Percentiles rank a stretch among this genome's conserved stretches.
Conservation (phyloP, 2,888 invertebrate species). For the Theodoxus fluviatilis region DNA sequence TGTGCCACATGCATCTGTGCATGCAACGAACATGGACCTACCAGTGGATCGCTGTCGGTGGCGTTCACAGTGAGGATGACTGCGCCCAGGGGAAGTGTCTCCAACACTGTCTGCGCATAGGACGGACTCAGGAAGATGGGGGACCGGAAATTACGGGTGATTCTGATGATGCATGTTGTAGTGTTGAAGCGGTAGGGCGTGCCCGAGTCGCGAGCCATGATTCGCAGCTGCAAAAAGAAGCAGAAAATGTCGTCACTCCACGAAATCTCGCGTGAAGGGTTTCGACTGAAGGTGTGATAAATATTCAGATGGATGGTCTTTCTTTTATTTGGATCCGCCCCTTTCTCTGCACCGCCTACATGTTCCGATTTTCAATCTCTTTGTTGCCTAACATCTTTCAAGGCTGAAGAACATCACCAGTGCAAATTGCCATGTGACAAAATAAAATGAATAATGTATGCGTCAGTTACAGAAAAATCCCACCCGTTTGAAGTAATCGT, state of each 20-base stretch:
- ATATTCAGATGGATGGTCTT: background rate
- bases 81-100: slow-evolving; percentile 45
- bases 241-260: background rate
- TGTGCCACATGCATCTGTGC: too few species aligned
- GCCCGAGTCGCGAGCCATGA: slow-evolving; percentile 53
- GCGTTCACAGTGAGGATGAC: slow-evolving; percentile 50
- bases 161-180: slow-evolving; percentile 40
- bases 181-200: slow-evolving; percentile 43
- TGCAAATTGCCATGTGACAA: too few species aligned
- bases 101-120: slow-evolving; percentile 38
- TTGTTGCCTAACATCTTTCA: too few species aligned
- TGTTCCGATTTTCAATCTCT: too few species aligned
- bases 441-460: too few species aligned
- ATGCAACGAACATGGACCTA: slow-evolving; percentile 30
- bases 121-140: slow-evolving; percentile 40
- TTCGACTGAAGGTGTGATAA: background rate
- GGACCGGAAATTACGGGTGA: slow-evolving; percentile 51
- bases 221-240: slow-evolving; percentile 46
- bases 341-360: too few species aligned
- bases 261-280: background rate
- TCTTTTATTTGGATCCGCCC: too few species aligned
- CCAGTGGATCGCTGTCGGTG: slow-evolving; percentile 46
- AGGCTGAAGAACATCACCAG: too few species aligned
- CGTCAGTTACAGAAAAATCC: too few species aligned
- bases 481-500: too few species aligned